These are phyloP conservation scores for Macrosoma leucophasiata DNA, from an alignment of 2,888 invertebrate genomes.

Conservation along the genomic window DNA sequence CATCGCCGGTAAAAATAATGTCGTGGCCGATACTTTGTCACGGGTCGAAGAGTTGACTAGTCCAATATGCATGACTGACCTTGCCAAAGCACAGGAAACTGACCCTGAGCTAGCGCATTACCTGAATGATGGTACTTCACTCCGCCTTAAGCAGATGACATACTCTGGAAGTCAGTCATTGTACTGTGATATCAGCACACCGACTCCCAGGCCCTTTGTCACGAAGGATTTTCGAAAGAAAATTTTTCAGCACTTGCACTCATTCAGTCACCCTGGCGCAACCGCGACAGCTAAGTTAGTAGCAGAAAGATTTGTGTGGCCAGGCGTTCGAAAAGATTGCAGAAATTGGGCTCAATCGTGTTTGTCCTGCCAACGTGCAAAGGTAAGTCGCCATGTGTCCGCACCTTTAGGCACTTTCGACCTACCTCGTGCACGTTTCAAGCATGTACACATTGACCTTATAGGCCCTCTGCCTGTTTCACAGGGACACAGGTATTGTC, in stretches of 20 bases:
- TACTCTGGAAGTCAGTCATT: no score
- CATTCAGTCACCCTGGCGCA: not conserved
- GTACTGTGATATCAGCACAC: no score
- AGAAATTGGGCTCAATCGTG: conserved; percentile 29
- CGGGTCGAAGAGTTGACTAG: conserved; percentile 21
- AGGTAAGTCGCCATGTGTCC: conserved; percentile 31
- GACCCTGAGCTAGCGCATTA: no score
- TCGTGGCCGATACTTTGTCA: conserved; percentile 26
- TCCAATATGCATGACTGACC: conserved; percentile 11
- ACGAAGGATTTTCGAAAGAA: no score
- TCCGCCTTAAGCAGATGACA: no score
- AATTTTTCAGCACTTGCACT: no score
- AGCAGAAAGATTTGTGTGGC: conserved; percentile 31
- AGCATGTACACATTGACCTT: conserved; percentile 42
- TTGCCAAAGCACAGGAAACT: conserved; percentile 23
- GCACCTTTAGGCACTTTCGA: conserved; percentile 24
- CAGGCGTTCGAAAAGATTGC: conserved; percentile 33
- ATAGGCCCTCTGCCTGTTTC: conserved; percentile 43
- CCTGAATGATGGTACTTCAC: no score
- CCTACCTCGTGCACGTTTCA: conserved; percentile 28
- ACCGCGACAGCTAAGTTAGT: conserved; percentile 27
- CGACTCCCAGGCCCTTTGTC: no score
- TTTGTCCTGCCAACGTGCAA: conserved; percentile 35
- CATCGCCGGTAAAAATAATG: conserved; percentile 15
- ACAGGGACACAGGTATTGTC: conserved; percentile 33